Conservation (phyloP, 1,140 invertebrate species). For the Scaptomyza graminum region DNA sequence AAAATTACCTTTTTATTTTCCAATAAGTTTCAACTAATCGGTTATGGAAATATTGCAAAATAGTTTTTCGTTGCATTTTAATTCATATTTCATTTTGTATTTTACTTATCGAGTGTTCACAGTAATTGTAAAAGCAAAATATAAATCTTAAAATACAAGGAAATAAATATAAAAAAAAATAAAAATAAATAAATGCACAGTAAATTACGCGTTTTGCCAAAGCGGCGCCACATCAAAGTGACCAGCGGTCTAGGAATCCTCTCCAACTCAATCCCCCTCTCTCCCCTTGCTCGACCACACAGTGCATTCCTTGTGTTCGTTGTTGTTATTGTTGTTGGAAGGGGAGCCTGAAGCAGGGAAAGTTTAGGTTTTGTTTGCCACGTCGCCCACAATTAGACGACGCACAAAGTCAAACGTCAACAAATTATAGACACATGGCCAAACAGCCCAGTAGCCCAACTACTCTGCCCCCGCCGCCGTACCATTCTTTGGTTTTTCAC, state of each 20-base stretch:
- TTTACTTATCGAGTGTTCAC: background rate
- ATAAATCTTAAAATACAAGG: conserved; percentile 4
- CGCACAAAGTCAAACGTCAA: conserved; percentile 82
- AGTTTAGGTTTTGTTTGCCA: conserved; percentile 29
- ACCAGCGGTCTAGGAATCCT: conserved; percentile 48
- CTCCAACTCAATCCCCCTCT: background rate
- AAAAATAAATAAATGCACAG: conserved; percentile 36
- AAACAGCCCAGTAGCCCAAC: conserved; percentile 43
- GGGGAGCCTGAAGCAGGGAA: background rate
- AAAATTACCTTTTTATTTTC: no score
- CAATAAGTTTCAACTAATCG: no score
- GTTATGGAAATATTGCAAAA: no score
- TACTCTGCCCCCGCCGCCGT: background rate
- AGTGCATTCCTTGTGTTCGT: conserved; percentile 48
- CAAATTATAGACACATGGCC: conserved; percentile 81
- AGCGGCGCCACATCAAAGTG: conserved; percentile 77
- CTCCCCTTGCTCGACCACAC: background rate
- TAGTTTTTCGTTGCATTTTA: no score
- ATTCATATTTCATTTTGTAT: no score
- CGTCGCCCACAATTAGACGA: conserved; percentile 75
- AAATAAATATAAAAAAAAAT: conserved; percentile 5
- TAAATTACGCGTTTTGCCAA: conserved; percentile 76
- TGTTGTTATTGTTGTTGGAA: background rate
- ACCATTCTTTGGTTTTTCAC: conserved; percentile 39
- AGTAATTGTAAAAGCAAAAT: background rate